A percentile compares a stretch with the other conserved stretches of the same genome.
These are phyloP conservation scores for Phengaris alcon DNA, from an alignment of 2,888 invertebrate species.

Conservation along the genomic window DNA sequence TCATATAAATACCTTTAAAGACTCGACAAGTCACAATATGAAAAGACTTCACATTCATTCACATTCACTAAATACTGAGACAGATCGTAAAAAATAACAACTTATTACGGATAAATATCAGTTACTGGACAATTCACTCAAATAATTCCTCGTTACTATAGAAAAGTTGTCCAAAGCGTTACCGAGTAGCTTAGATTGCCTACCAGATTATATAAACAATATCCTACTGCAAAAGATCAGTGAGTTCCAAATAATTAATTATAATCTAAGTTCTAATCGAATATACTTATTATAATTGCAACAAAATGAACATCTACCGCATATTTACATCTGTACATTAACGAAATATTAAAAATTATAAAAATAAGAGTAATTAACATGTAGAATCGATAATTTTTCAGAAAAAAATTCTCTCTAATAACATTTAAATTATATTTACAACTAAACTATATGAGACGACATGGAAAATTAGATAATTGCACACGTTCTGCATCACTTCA, in stretches of 20 bases:
- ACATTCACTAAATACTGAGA: constrained; percentile 70
- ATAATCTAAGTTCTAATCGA: constrained; percentile 40
- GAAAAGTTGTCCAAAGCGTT: constrained; percentile 50
- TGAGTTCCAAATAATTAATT: constrained; percentile 31
- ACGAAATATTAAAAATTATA: constrained; percentile 70
- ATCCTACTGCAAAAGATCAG: constrained; percentile 11
- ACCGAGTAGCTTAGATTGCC: constrained; percentile 32
- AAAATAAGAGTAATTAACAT: constrained; percentile 73
- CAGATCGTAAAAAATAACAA: constrained; percentile 71
- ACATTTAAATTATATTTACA: constrained; percentile 76
- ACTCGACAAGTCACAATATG: constrained; percentile 76
- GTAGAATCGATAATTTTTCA: constrained; percentile 62
- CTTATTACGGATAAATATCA: constrained; percentile 74
- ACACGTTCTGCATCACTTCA: constrained; percentile 61
- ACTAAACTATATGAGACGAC: constrained; percentile 73
- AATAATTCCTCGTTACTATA: constrained; percentile 61
- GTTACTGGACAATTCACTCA: constrained; percentile 71
- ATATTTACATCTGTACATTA: constrained; percentile 77
- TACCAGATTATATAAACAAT: constrained; percentile 28
- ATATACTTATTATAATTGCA: constrained; percentile 47
- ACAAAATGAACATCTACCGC: constrained; percentile 59
- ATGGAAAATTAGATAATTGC: constrained; percentile 75
- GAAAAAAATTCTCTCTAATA: constrained; percentile 57
- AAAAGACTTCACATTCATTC: constrained; percentile 67
- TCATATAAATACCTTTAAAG: constrained; percentile 78